These are phyloP conservation scores for Chrysochloris asiatica DNA, from an alignment of 2,113 vertebrate species.

Conservation along the genomic window DNA sequence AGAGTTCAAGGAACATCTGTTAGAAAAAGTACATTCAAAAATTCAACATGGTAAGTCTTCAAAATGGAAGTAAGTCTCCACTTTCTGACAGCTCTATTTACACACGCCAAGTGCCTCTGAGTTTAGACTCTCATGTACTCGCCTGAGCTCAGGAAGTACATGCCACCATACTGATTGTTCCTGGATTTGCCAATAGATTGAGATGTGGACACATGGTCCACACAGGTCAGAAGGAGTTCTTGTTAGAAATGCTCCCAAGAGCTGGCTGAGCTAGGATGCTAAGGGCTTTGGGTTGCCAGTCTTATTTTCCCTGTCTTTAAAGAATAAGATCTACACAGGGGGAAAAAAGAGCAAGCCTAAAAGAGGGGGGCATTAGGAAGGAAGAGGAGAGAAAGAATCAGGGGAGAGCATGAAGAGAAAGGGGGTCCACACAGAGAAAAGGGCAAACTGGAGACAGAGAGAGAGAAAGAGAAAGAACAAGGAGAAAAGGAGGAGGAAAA, in stretches of 20 bases:
- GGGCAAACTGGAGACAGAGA: too few relatives aligned
- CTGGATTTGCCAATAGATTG: rapidly evolving
- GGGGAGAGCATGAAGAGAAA: background rate
- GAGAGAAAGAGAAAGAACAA: background rate
- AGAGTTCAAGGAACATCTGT: too few relatives aligned
- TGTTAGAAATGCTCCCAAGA: background rate
- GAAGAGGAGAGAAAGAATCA: too few relatives aligned
- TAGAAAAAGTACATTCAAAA: too few relatives aligned
- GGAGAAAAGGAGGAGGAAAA: too few relatives aligned
- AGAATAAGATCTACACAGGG: too few relatives aligned
- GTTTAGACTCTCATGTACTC: too few relatives aligned
- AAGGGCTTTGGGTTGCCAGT: background rate
- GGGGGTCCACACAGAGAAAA: background rate
- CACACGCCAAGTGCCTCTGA: too few relatives aligned
- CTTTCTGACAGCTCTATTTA: background rate
- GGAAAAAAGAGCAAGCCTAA: too few relatives aligned
- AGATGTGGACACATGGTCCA: background rate
- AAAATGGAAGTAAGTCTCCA: too few relatives aligned
- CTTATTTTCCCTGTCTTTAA: background rate
- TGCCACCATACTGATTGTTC: background rate
- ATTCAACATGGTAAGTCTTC: too few relatives aligned
- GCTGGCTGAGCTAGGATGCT: background rate
- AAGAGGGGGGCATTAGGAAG: too few relatives aligned
- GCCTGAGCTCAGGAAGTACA: background rate
- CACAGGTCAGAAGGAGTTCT: background rate